Evolutionary conservation across 2,888 invertebrate genomes (phyloP).

Genomic region (Cancer borealis): DNA sequence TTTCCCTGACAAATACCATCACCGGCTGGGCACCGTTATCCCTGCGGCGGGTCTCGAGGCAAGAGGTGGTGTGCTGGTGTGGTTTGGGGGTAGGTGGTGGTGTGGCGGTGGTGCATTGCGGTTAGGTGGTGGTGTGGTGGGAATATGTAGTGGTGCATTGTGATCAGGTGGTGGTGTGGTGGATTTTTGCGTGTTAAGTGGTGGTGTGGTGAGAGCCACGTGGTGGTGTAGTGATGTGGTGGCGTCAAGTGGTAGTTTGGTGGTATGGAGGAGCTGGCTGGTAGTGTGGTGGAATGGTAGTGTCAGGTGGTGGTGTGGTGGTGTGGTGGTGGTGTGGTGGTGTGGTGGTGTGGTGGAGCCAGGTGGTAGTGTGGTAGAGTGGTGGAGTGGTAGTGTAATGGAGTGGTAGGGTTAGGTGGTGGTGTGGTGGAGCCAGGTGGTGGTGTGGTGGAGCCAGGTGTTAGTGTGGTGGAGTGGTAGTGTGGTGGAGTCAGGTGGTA

Average conservation of each 20-base stretch:
- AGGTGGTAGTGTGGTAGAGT: background rate
- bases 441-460: background rate
- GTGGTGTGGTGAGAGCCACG: too few species aligned
- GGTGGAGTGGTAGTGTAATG: too few species aligned
- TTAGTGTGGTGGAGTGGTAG: background rate
- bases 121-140: background rate
- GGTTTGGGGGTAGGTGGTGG: background rate
- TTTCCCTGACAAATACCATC: background rate
- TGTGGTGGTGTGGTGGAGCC: background rate
- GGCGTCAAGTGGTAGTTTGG: too few species aligned
- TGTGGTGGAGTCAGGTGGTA: background rate
- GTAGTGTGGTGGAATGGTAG: background rate
- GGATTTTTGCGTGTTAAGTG: too few species aligned
- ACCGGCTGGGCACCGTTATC: background rate
- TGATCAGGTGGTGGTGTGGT: too few species aligned
- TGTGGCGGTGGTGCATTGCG: background rate
- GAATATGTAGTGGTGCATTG: background rate
- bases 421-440: background rate
- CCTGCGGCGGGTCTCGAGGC: background rate
- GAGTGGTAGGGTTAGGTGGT: too few species aligned
- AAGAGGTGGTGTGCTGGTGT: conserved; percentile 21
- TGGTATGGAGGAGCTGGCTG: background rate
- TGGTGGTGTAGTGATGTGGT: too few species aligned
- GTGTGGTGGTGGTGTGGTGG: background rate
- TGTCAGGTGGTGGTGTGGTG: background rate